Percentiles rank a stretch among this genome's conserved stretches.
Conservation (phyloP, 2,797 vertebrate genomes). For the Rhinoraja longicauda region DNA sequence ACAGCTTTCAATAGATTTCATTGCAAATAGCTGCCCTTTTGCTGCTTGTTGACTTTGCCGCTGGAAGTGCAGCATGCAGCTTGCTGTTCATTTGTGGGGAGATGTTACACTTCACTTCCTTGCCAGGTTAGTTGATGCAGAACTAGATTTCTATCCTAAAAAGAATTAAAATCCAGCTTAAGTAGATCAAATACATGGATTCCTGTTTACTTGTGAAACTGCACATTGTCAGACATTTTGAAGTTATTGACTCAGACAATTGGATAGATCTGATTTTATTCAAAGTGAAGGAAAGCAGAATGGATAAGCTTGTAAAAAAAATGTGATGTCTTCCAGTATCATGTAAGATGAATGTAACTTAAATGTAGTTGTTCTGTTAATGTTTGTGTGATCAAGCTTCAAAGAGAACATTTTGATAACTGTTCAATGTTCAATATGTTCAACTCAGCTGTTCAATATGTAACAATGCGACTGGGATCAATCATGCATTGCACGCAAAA, state of each 20-base stretch:
- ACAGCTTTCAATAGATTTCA: background rate
- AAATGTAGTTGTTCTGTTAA: background rate
- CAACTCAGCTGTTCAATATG: no score
- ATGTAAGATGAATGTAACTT: background rate
- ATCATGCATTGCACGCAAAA: background rate
- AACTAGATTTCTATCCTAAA: background rate
- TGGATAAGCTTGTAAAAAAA: slow-evolving; percentile 4
- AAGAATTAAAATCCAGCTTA: background rate
- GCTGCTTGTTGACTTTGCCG: background rate
- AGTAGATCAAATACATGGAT: background rate
- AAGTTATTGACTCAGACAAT: background rate
- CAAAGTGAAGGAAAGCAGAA: background rate
- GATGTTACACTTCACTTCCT: background rate
- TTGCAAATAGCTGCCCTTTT: background rate
- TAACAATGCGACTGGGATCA: slow-evolving; percentile 1
- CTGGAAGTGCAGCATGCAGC: background rate
- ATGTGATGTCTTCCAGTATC: slow-evolving; percentile 17
- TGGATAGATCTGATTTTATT: background rate
- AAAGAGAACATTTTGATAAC: background rate
- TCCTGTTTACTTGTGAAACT: background rate
- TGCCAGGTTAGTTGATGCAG: background rate
- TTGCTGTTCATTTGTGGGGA: background rate
- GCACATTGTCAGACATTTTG: background rate
- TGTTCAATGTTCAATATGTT: no score
- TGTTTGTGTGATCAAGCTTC: background rate